These are phyloP conservation scores for Drosophila orosa DNA, from an alignment of 1,140 invertebrate genomes.

Conservation along the genomic window DNA sequence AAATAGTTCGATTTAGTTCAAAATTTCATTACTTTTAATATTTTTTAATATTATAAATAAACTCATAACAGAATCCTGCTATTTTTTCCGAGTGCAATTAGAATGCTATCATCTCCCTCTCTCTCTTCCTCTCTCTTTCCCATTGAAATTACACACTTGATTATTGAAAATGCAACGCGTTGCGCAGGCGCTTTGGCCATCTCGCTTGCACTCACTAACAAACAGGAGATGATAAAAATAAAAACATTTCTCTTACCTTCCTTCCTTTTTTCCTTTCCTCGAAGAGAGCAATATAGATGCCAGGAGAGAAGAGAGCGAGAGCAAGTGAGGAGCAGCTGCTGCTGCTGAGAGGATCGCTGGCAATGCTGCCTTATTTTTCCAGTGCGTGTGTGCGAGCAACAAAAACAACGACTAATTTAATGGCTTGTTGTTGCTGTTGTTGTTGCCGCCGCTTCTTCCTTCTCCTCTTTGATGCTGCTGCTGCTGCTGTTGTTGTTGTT, in stretches of 20 bases:
- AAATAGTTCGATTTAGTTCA: too few relatives aligned
- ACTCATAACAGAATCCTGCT: not conserved
- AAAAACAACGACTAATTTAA: slow-evolving; percentile 24
- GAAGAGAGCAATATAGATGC: not conserved
- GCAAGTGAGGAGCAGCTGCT: slow-evolving; percentile 33
- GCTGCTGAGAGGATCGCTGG: slow-evolving; percentile 41
- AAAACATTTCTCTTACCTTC: slow-evolving; percentile 24
- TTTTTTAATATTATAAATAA: not conserved
- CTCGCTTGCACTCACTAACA: slow-evolving; percentile 2
- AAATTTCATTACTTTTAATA: too few relatives aligned
- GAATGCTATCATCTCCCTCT: not conserved
- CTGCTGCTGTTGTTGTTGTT: slow-evolving; percentile 38
- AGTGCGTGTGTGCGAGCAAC: slow-evolving; percentile 50
- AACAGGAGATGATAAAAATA: not conserved
- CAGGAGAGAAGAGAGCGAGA: slow-evolving; percentile 2
- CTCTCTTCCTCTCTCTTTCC: not conserved
- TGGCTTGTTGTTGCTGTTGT: slow-evolving; percentile 19
- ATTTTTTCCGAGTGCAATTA: not conserved
- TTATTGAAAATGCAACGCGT: not conserved
- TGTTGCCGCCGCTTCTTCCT: slow-evolving; percentile 16
- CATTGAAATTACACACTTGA: not conserved
- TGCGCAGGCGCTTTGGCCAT: slow-evolving; percentile 12
- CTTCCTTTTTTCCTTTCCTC: slow-evolving; percentile 3
- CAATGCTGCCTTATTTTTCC: slow-evolving; percentile 23
- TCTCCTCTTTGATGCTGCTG: slow-evolving; percentile 37